Evolutionary conservation across 2,797 vertebrate species (phyloP).

Genomic region (Lycodopsis pacificus): DNA sequence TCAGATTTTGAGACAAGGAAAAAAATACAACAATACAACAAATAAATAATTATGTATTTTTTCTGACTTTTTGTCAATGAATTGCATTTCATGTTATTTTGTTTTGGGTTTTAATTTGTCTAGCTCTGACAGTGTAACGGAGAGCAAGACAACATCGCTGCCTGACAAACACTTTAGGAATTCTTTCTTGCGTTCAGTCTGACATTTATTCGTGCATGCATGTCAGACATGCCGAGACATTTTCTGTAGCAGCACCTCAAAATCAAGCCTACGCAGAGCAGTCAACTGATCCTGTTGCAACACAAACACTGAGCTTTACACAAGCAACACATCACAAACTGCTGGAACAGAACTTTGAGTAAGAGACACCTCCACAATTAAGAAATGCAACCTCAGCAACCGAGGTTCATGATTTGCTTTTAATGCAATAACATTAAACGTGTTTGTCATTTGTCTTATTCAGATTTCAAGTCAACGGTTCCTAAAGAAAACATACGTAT

Average conservation of each 20-base stretch:
- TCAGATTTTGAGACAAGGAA: too few relatives aligned
- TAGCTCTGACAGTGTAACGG: background rate
- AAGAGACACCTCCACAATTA: conserved; percentile 1
- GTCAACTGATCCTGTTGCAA: conserved; percentile 32
- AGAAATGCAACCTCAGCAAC: conserved; percentile 10
- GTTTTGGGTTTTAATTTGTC: conserved; percentile 5
- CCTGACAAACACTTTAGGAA: conserved; percentile 26
- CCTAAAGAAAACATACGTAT: background rate
- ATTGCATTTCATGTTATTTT: background rate
- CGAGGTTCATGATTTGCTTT: background rate
- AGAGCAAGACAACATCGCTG: background rate
- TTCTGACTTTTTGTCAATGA: background rate
- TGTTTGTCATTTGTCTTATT: background rate
- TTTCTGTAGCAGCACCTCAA: conserved; percentile 29
- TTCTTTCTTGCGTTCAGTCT: conserved; percentile 30
- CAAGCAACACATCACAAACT: conserved; percentile 24
- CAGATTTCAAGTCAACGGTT: background rate
- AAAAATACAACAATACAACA: background rate
- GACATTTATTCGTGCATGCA: conserved; percentile 1
- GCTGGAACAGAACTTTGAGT: conserved; percentile 23
- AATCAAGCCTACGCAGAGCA: conserved; percentile 16
- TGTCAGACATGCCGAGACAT: conserved; percentile 57
- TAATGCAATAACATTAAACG: background rate
- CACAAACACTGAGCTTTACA: conserved; percentile 20
- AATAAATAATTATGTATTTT: background rate